Percentiles rank a stretch among this genome's conserved stretches.
phyloP scores from a whole-genome alignment of 1,140 invertebrate genomes.

The Diuraphis noxia region DNA sequence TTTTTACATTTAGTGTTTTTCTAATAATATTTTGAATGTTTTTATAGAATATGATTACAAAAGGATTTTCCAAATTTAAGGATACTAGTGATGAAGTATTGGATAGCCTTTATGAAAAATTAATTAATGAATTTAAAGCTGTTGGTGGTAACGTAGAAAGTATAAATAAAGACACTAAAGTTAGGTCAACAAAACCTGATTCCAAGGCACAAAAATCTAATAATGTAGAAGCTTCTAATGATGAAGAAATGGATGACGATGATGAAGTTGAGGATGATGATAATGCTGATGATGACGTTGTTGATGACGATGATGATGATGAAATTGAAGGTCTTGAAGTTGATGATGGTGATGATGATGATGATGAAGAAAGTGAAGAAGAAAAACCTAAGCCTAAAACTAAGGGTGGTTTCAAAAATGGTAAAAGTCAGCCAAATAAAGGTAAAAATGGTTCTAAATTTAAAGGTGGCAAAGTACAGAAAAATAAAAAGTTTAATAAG shows the following conservation, averaged over 20 bases:
- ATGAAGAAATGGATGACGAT: slow-evolving; percentile 19
- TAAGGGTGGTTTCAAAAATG: slow-evolving; percentile 19
- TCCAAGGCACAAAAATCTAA: not conserved
- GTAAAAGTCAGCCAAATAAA: slow-evolving; percentile 25
- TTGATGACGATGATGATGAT: slow-evolving; percentile 25
- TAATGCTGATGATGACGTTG: not conserved
- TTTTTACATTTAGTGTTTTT: not conserved
- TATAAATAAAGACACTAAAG: not conserved
- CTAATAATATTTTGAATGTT: not conserved
- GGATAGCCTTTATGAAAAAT: slow-evolving; percentile 5
- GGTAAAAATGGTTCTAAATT: slow-evolving; percentile 41
- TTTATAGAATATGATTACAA: slow-evolving; percentile 36
- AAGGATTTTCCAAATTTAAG: slow-evolving; percentile 50
- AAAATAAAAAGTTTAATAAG: slow-evolving; percentile 44
- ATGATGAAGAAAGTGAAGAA: slow-evolving; percentile 29
- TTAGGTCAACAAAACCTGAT: not conserved
- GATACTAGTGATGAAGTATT: slow-evolving; percentile 35
- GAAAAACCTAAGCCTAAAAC: slow-evolving; percentile 41
- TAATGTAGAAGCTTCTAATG: not conserved
- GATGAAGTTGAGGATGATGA: not conserved
- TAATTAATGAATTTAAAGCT: slow-evolving; percentile 12
- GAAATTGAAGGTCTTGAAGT: slow-evolving; percentile 37
- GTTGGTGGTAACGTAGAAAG: not conserved
- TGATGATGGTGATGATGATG: slow-evolving; percentile 11
- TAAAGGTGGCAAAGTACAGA: slow-evolving; percentile 41